Base-by-base conservation (phyloP, 2,888 invertebrate genomes). In the Folsomia candida region DNA sequence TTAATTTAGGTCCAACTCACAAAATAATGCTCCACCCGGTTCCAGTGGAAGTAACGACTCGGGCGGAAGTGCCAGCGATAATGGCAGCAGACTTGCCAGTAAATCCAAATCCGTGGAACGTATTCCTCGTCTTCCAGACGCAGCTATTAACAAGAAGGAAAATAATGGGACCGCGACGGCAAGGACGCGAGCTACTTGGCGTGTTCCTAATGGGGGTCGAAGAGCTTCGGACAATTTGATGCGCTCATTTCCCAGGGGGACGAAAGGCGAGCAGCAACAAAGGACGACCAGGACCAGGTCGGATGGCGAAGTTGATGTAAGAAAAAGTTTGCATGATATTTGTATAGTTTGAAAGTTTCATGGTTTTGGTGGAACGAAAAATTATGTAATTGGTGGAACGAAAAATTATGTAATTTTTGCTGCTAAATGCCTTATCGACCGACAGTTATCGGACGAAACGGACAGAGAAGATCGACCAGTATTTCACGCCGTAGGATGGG, bases 401-500 rank as follows among this genome's bases (percentile, higher is more conserved):
- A 11, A 60, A 26, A 28, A 60, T 24, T 26, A 60, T 60, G n/a
- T 60, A 60, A 60, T n/a, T 29, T 37, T 63, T 57, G 20, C 51
- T 25, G 20, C 20, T 60, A 47, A 47, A 47, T 47, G 9, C 47
- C 14, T 47, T 9, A 47, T 14, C 47, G 51, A 14, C 29, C 66
- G 64, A 4, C 63, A 77, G 77, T 69, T 78, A 28, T 75, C 78
- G 0, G 78, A 78, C 67, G 78, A 78, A 62, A 76, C 76, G 26
- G 74, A 76, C 65, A 18, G 76, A 37, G 82, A 83, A 26, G 82
- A 83, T 27, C 82, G 82, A 22, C 81, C 81, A 78, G 84, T 87
- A 2, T 91, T 90, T 81, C 88, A 89, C 77, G 86, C 89, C 0
- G 84, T 87, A 3, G 92, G 92, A 2, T 91, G 89, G 81, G 93